Evolutionary conservation across 2,113 vertebrate genomes (phyloP), one percentile per base, ranked within the genome.

Genomic region (Caretta caretta): DNA sequence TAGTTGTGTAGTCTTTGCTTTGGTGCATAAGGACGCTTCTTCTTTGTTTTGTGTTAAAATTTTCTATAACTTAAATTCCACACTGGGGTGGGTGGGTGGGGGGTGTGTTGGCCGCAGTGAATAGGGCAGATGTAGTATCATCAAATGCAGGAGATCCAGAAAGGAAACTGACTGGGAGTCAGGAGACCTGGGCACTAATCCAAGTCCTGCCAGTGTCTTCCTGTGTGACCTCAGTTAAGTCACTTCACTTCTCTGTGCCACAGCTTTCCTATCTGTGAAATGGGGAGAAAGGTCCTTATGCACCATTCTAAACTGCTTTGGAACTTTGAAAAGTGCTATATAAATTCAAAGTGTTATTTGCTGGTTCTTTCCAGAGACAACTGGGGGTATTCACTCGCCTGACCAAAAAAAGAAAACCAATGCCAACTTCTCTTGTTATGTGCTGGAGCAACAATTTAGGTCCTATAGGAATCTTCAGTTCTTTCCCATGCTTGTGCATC

Each of bases 261-360:
- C 22, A 51, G 22, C 46, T 29, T 48, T 31, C 11, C 38, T 22
- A 4, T 25, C n/a, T 6, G 20, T 76, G 72, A 42, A 46, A 46
- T 25, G 22, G 22, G 72, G 11, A 24, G 29, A 84, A 4, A 22
- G 22, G 56, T 48, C 25, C 42, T 49, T 50, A 48, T 3, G 6
- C 50, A 75, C 11, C 19, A 1, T 72, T 90, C 8, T 83, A 11
- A 86, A 92, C 20, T 80, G 51, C 57, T 83, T 92, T 80, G 83
- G 82, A 90, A 76, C 24, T 56, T 83, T 65, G 51, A 69, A 56
- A 88, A 83, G 83, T 10, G 35, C 35, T 14, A 38, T 79, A 16
- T 3, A 49, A 31, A 8, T 27, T 49, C 51, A 4, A 20, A 53
- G 9, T 56, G n/a, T n/a, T 86, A 1, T 38, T 57, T 0, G 0